Evolutionary conservation across 2,888 invertebrate genomes (phyloP).

Genomic region (Dicyrtomina minuta): DNA sequence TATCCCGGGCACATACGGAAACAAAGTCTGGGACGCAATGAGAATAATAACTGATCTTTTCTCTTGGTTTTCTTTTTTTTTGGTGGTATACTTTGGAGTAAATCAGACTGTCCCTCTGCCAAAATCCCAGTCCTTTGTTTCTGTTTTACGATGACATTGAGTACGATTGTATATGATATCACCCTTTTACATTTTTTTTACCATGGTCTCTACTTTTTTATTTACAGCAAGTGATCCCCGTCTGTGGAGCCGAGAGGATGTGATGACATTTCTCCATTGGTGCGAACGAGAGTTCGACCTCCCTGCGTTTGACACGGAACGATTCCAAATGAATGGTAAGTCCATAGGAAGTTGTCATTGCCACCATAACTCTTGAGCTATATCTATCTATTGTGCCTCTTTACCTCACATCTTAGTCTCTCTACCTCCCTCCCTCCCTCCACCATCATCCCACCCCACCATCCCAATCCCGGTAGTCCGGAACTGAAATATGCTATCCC

Average conservation of each 20-base stretch:
- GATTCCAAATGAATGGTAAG: slow-evolving; percentile 93
- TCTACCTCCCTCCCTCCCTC: slow-evolving; percentile 12
- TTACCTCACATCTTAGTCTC: background rate
- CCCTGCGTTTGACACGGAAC: slow-evolving; percentile 86
- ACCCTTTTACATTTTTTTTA: slow-evolving; percentile 5
- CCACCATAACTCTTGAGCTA: slow-evolving; percentile 24
- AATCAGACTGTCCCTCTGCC: background rate
- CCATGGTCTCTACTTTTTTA: background rate
- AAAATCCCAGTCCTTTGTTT: slow-evolving; percentile 13
- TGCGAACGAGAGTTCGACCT: slow-evolving; percentile 89
- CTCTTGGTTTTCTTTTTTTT: background rate
- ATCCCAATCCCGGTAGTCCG: slow-evolving; percentile 3
- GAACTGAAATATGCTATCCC: slow-evolving; percentile 30
- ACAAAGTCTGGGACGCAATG: too few species aligned
- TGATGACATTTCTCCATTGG: slow-evolving; percentile 82
- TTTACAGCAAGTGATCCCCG: slow-evolving; percentile 77
- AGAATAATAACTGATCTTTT: background rate
- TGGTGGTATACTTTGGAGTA: background rate
- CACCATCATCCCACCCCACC: slow-evolving; percentile 1
- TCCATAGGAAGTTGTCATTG: slow-evolving; percentile 38
- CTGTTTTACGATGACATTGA: slow-evolving; percentile 27
- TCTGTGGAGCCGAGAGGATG: slow-evolving; percentile 87
- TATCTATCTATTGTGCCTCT: background rate
- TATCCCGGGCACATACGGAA: background rate
- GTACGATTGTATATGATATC: slow-evolving; percentile 3